These are phyloP conservation scores for Engystomops pustulosus DNA, from an alignment of 2,113 vertebrate species.

Conservation along the genomic window DNA sequence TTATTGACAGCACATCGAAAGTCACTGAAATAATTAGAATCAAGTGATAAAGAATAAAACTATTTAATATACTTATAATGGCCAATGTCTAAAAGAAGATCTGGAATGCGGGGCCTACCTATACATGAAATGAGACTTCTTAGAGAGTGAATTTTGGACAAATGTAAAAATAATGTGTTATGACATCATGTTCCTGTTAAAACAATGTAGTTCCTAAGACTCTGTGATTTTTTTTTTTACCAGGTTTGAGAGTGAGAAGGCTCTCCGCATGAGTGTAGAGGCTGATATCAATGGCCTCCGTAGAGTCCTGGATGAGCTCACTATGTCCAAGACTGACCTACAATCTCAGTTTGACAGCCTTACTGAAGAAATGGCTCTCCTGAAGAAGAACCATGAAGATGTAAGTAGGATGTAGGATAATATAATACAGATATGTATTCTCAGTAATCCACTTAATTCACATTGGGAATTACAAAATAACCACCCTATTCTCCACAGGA, in stretches of 20 bases:
- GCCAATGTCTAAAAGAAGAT: no score
- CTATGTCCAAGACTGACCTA: conserved; percentile 67
- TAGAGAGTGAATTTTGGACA: not conserved
- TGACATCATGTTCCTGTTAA: not conserved
- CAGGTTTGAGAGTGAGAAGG: conserved; percentile 79
- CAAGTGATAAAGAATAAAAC: not conserved
- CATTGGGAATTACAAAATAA: not conserved
- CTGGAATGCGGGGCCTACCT: not conserved
- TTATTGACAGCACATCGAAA: not conserved
- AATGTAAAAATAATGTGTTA: not conserved
- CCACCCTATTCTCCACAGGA: conserved; percentile 70
- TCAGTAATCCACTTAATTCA: not conserved
- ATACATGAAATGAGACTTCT: not conserved
- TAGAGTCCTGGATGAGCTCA: conserved; percentile 74
- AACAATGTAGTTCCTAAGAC: not conserved
- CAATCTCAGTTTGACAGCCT: conserved; percentile 80
- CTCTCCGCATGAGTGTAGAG: conserved; percentile 70
- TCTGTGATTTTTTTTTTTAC: not conserved
- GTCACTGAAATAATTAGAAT: not conserved
- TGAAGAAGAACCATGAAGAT: conserved; percentile 84
- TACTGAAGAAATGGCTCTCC: conserved; percentile 78
- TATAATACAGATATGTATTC: not conserved
- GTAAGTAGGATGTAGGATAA: conserved; percentile 64
- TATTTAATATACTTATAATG: no score
- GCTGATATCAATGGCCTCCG: conserved; percentile 62